Percentiles rank a stretch among this genome's conserved stretches.
These are phyloP conservation scores for Cryptocephalus moraei DNA, from an alignment of 2,888 invertebrate genomes.

Conservation along the genomic window DNA sequence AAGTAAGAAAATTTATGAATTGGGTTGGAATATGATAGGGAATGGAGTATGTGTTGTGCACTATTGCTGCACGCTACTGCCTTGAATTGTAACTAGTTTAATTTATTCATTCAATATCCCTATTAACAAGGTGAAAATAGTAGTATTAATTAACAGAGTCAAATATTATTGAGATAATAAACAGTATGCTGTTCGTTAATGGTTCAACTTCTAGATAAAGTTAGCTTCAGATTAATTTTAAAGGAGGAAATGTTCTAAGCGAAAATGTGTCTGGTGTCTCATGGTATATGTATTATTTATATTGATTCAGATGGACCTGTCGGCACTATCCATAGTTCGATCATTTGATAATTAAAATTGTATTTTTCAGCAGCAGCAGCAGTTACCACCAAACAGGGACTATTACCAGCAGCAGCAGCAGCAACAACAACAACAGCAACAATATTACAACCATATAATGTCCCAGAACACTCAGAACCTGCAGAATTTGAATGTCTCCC, in stretches of 20 bases:
- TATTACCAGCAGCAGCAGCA: conserved; percentile 18
- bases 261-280: too few relatives aligned
- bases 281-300: too few relatives aligned
- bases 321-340: too few relatives aligned
- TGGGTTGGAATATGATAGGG: background rate
- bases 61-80: conserved; percentile 10
- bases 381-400: conserved; percentile 13
- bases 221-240: too few relatives aligned
- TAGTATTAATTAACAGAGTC: too few relatives aligned
- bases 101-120: background rate
- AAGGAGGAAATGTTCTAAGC: too few relatives aligned
- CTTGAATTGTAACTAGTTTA: background rate
- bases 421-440: conserved; percentile 21
- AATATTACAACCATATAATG: conserved; percentile 26
- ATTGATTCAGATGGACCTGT: too few relatives aligned
- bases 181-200: too few relatives aligned
- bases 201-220: too few relatives aligned
- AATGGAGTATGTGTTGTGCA: too few relatives aligned
- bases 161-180: too few relatives aligned
- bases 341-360: background rate
- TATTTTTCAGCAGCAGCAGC: conserved; percentile 14
- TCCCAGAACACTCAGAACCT: conserved; percentile 32
- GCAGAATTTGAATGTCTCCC: conserved; percentile 32
- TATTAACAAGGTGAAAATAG: too few relatives aligned
- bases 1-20: conserved; percentile 3